Percentiles rank a stretch among this genome's conserved stretches.
phyloP scores from a whole-genome alignment of 35 echinoderm and acorn worm genomes.

The Anneissia japonica region DNA sequence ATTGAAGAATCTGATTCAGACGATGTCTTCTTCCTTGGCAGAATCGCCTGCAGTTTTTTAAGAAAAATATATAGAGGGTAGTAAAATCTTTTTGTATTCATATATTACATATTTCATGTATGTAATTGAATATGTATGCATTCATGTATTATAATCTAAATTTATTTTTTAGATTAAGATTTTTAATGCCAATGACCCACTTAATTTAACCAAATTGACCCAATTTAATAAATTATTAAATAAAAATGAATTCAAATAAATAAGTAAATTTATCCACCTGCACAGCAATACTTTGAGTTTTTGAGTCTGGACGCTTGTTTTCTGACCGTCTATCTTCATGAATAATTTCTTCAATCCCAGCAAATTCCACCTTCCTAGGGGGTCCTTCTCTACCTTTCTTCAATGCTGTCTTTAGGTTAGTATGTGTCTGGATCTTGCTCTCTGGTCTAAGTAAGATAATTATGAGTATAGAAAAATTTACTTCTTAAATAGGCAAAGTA shows the following conservation, averaged over 20 bases:
- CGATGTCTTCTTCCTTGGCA: conserved; percentile 46
- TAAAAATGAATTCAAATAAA: not conserved
- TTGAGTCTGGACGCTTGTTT: conserved; percentile 4
- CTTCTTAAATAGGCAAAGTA: too few species aligned
- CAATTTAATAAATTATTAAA: too few species aligned
- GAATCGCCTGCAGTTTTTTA: conserved; percentile 26
- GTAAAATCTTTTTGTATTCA: not conserved
- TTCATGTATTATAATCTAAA: too few species aligned
- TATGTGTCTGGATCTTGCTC: not conserved
- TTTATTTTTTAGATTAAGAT: too few species aligned
- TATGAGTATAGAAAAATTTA: not conserved
- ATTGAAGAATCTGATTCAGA: not conserved
- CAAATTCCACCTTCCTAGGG: not conserved
- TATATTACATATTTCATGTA: not conserved
- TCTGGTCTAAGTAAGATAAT: not conserved
- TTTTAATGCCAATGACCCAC: too few species aligned
- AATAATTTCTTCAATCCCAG: not conserved
- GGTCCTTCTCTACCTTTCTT: conserved; percentile 31
- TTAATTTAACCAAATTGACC: too few species aligned
- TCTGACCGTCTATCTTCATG: conserved; percentile 33
- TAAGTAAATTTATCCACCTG: conserved; percentile 39
- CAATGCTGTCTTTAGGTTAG: not conserved
- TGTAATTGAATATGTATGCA: too few species aligned
- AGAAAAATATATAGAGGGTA: not conserved
- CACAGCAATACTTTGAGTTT: conserved; percentile 58